Conservation (phyloP, 2,797 vertebrate species). For the Peromyscus nudipes region DNA sequence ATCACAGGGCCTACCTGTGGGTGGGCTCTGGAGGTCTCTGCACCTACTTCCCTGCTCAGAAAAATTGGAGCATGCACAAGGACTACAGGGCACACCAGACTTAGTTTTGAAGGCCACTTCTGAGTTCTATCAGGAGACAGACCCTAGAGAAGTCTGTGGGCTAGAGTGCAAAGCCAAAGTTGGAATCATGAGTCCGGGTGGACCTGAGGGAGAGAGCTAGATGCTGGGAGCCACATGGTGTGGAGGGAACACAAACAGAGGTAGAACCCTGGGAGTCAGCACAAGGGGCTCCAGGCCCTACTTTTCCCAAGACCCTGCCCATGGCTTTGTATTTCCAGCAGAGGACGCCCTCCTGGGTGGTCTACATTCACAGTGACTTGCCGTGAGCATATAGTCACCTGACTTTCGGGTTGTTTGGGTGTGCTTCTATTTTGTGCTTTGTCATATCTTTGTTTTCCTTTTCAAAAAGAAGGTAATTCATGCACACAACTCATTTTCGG, state of each 20-base stretch:
- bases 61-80: neutral
- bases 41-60: neutral
- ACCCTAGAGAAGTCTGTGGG: neutral
- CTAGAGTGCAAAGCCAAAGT: neutral
- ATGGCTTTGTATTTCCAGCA: neutral
- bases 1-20: neutral
- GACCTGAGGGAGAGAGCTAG: neutral
- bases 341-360: fast-evolving
- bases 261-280: no score
- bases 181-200: neutral
- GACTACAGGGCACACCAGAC: neutral
- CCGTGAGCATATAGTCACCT: no score
- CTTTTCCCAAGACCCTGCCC: neutral
- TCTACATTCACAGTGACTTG: fast-evolving
- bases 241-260: neutral
- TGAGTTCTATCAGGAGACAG: neutral
- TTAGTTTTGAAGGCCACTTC: neutral
- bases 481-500: neutral
- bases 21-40: neutral
- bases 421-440: neutral
- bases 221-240: neutral
- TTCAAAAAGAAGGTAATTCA: neutral
- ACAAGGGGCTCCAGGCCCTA: neutral
- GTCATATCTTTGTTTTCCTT: neutral
- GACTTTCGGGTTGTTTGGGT: neutral